Conservation (phyloP, 2,797 vertebrate genomes). For the Allobates femoralis region DNA sequence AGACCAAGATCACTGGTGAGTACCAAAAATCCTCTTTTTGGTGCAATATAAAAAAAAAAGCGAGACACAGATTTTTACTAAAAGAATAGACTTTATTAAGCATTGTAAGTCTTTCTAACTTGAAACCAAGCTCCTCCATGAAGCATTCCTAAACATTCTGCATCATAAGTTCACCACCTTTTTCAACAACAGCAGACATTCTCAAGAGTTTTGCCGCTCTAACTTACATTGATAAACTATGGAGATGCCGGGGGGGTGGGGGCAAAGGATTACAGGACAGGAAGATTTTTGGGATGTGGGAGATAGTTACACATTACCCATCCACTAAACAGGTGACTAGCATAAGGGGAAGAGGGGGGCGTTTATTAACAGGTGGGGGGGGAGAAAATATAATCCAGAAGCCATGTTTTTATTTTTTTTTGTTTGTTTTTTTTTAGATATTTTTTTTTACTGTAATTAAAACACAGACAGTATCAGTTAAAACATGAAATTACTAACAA, state of each 20-base stretch:
- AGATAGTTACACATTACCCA: constrained; percentile 73
- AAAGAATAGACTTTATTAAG: constrained; percentile 99
- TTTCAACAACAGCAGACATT: constrained; percentile 84
- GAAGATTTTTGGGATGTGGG: constrained; percentile 67
- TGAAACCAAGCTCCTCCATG: constrained; percentile 85
- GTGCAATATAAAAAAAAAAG: neutral
- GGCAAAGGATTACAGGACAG: constrained; percentile 65
- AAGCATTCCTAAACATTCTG: constrained; percentile 81
- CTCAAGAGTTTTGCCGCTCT: constrained; percentile 76
- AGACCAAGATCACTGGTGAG: too few species aligned
- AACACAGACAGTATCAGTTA: constrained; percentile 68
- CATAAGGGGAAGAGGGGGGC: constrained; percentile 64
- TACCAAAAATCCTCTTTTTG: too few species aligned
- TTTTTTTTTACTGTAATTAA: constrained; percentile 65
- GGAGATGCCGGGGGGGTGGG: constrained; percentile 69
- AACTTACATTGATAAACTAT: constrained; percentile 81
- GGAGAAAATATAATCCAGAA: constrained; percentile 68
- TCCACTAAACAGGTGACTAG: constrained; percentile 73
- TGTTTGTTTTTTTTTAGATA: constrained; percentile 53
- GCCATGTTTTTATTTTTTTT: constrained; percentile 45
- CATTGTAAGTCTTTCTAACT: constrained; percentile 95
- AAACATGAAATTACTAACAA: constrained; percentile 84
- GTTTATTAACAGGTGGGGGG: constrained; percentile 65
- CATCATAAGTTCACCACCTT: constrained; percentile 69
- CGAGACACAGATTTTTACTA: constrained; percentile 79